Base-by-base conservation (phyloP, 1,140 invertebrate species). In the Drosophila setifemur region DNA sequence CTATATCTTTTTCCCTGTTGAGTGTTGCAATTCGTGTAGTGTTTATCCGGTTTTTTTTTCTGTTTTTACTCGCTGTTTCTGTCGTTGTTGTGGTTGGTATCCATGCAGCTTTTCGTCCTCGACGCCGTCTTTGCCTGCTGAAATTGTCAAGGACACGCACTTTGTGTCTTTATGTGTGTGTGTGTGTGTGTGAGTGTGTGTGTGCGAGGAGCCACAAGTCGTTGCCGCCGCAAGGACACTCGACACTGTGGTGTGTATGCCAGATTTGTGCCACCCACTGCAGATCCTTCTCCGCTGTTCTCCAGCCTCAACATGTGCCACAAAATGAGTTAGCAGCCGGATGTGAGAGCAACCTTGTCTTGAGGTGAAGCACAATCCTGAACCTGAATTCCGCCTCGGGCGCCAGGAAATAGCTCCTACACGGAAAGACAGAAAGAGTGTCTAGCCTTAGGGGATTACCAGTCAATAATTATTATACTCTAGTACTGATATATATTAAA, bases 221-320 rank as follows among this genome's bases (percentile, higher is more conserved):
- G 67, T 61, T 70, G 69, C 57, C 64, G 63, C 49, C 48, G 64
- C 69, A 72, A 72, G 69, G 68, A 64, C 69, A 72, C 69, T 72
- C 28, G 42, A 72, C 7, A 16, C 33, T 37, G 12, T 18, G 33
- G 33, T 37, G 43, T 70, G 63, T 18, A 49, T 66, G 61, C 31
- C 61, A 66, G 57, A 64, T 64, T 63, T 33, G 25, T 49, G 19
- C 42, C 42, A 23, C 43, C 53, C n/a, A 16, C 44, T 26, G 7
- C 19, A 21, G 19, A 6, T 40, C 7, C 33, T 33, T 4, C 52
- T 28, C 29, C 9, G n/a, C 8, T 7, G 19, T 6, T 19, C 16
- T 8, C 16, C 29, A 23, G n/a, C 52, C 43, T 26, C 19, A 26
- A 42, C 23, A 25, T 8, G 28, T 42, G 18, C 12, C 39, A 21